A percentile compares a stretch with the other conserved stretches of the same genome.
Evolutionary conservation across 2,888 invertebrate species (phyloP).

Genomic region (Platycheirus rosarum): DNA sequence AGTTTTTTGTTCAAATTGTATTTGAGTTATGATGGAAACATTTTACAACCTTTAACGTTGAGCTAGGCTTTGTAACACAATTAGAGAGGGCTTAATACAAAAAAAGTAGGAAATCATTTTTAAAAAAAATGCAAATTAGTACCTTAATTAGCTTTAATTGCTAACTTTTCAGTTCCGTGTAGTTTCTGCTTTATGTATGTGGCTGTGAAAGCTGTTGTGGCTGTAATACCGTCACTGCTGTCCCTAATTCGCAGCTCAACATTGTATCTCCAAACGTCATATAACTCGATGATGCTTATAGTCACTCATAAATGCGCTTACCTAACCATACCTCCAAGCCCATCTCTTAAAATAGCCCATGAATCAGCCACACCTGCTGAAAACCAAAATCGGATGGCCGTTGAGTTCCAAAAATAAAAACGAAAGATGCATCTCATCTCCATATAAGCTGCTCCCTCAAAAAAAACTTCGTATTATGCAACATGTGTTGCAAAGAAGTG

Average conservation of each 20-base stretch:
- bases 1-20: conserved; percentile 26
- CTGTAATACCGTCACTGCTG: conserved; percentile 7
- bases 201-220: not conserved
- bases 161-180: not conserved
- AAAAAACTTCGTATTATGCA: conserved; percentile 35
- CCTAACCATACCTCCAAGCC: conserved; percentile 13
- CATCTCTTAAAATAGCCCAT: not conserved
- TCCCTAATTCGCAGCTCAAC: conserved; percentile 2
- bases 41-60: conserved; percentile 6
- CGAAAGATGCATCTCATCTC: conserved; percentile 27
- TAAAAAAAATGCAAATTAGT: conserved; percentile 15
- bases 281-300: not conserved
- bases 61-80: too few relatives aligned
- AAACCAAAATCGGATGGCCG: not conserved
- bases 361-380: conserved; percentile 16
- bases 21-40: conserved; percentile 25
- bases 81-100: too few relatives aligned
- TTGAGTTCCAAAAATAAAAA: conserved; percentile 1
- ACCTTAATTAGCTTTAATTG: conserved; percentile 22
- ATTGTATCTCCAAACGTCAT: not conserved
- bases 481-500: conserved; percentile 2
- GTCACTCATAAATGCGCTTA: conserved; percentile 30
- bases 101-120: conserved; percentile 16
- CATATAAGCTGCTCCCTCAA: conserved; percentile 14
- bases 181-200: not conserved